These are phyloP conservation scores for Vicugna pacos DNA, from an alignment of 2,113 vertebrate genomes.

Conservation along the genomic window DNA sequence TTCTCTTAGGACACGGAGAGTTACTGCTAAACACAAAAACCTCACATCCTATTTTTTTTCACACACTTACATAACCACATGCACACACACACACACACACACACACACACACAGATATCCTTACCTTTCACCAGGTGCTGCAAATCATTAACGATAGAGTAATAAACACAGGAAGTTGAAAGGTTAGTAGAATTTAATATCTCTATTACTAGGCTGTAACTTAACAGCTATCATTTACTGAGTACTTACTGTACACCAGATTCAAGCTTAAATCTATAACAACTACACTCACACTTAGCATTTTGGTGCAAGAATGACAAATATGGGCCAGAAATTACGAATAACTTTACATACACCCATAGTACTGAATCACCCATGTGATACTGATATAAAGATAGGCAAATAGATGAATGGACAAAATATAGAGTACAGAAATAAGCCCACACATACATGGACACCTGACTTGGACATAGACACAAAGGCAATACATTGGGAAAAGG, in stretches of 20 bases:
- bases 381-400: neutral
- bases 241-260: neutral
- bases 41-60: slow-evolving; percentile 40
- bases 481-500: neutral
- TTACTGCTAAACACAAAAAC: slow-evolving; percentile 25
- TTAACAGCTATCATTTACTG: slow-evolving; percentile 3
- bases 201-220: neutral
- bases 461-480: slow-evolving; percentile 13
- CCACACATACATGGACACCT: neutral
- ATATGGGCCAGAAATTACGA: neutral
- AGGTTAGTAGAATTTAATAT: neutral
- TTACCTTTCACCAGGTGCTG: neutral
- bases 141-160: slow-evolving; percentile 2
- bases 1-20: slow-evolving; percentile 41
- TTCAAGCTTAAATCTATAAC: neutral
- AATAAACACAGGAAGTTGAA: slow-evolving; percentile 19
- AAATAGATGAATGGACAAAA: neutral
- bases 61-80: neutral
- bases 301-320: neutral
- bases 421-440: neutral
- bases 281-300: neutral
- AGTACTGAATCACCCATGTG: neutral
- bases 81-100: neutral
- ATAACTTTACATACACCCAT: neutral
- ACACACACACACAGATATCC: neutral